Evolutionary conservation across 2,888 invertebrate genomes (phyloP).

Genomic region (Nomada flava): DNA sequence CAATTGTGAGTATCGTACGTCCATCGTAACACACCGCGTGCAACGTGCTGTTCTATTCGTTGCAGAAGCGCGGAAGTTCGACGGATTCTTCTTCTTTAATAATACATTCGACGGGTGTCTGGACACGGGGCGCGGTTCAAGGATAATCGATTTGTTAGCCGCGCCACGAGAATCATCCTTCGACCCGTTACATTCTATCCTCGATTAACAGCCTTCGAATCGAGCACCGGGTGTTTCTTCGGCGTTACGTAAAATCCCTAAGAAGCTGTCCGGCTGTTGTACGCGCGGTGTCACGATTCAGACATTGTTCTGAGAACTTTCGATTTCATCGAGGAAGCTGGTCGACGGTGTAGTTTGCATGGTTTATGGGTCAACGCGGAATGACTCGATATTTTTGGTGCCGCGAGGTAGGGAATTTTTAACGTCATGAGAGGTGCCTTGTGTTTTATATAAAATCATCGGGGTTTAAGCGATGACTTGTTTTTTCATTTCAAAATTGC

Average conservation of each 20-base stretch:
- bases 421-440: too few species aligned
- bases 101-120: conserved; percentile 31
- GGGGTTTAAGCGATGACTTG: too few species aligned
- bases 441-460: too few species aligned
- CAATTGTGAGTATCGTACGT: conserved; percentile 63
- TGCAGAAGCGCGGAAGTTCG: conserved; percentile 61
- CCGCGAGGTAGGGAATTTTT: too few species aligned
- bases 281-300: background rate
- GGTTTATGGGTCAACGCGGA: conserved; percentile 30
- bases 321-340: background rate
- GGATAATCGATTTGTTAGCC: conserved; percentile 46
- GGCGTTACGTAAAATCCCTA: background rate
- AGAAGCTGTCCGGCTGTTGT: background rate
- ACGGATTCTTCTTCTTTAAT: conserved; percentile 50
- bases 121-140: conserved; percentile 12
- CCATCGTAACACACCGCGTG: conserved; percentile 59
- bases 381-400: background rate
- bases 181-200: conserved; percentile 23
- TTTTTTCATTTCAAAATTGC: too few species aligned
- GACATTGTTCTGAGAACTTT: background rate
- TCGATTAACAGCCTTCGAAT: conserved; percentile 12
- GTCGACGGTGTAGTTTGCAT: background rate
- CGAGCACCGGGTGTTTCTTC: background rate
- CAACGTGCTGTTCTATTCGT: conserved; percentile 62
- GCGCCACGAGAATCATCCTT: conserved; percentile 1